Base-by-base conservation (phyloP, 2,797 vertebrate genomes). In the Ctenopoma kingsleyae region DNA sequence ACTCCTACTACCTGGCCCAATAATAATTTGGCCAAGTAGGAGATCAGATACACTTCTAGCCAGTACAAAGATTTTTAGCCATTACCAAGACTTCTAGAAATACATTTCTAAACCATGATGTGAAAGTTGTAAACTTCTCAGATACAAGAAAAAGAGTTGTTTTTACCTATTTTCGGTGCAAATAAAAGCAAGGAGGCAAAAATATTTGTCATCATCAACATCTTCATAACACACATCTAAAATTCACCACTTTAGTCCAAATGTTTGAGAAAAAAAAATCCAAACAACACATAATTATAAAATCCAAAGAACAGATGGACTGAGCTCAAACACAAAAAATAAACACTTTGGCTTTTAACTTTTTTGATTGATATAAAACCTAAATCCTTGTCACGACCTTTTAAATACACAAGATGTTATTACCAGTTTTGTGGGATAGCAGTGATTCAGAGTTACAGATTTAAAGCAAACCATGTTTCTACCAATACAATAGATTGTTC, bases 101-200 rank as follows among this genome's bases (percentile, higher is more conserved):
- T 60, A 44, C 57, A 69, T 27, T 15, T 27, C 7, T 25, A 35
- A 43, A 11, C 15, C 30, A 46, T 11, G 2, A 5, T 53, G 44
- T 51, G 41, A 59, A 72, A 43, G 16, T 19, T 68, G 23, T 59
- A 44, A 66, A 47, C 44, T 7, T 23, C 43, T 49, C n/a, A 74
- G 30, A 51, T 12, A 23, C 30, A 46, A 20, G 12, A 17, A 40
- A n/a, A 13, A 59, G 30, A 19, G 2, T 11, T 2, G 40, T 23
- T 46, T 57, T 17, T 13, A 46, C 30, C 30, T 19, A 20, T 38
- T 54, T 55, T 22, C 10, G 20, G 19, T 25, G n/a, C 8, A 46
- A 49, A 5, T 8, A 7, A n/a, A 44, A 50, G n/a, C 38, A 56
- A 17, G 1, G 10, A 47, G n/a, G 15, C 41, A 41, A 44, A n/a